A percentile compares a stretch with the other conserved stretches of the same genome.
phyloP scores from a whole-genome alignment of 2,797 vertebrate genomes.

The Rhynchonycteris naso region DNA sequence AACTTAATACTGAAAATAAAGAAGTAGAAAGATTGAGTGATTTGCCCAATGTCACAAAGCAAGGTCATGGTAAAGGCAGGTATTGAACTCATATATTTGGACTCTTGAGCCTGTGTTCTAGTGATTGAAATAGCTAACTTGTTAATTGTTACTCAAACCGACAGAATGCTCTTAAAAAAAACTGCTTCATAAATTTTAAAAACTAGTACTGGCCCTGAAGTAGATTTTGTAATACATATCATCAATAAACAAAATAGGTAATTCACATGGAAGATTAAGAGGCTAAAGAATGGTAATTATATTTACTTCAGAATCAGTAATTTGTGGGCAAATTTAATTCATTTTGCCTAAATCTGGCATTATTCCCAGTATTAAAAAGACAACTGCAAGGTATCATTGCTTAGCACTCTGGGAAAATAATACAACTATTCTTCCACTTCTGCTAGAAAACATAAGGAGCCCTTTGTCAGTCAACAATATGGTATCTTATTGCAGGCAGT shows the following conservation, averaged over 20 bases:
- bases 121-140: neutral
- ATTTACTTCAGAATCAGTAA: conserved; percentile 68
- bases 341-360: conserved; percentile 30
- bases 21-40: neutral
- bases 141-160: neutral
- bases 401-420: conserved; percentile 15
- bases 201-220: neutral
- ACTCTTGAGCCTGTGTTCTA: neutral
- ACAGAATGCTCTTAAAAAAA: neutral
- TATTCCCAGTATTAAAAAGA: conserved; percentile 58
- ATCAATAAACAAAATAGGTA: conserved; percentile 58
- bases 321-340: conserved; percentile 65
- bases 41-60: neutral
- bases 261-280: conserved; percentile 62
- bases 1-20: neutral
- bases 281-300: conserved; percentile 18
- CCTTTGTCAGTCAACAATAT: neutral
- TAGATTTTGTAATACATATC: conserved; percentile 2
- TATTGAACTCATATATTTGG: neutral
- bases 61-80: neutral
- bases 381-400: neutral
- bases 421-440: neutral
- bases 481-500: neutral
- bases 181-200: conserved; percentile 22
- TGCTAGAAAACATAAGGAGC: neutral